These are phyloP conservation scores for Orientallactaga bullata DNA, from an alignment of 2,113 vertebrate genomes.

Conservation along the genomic window DNA sequence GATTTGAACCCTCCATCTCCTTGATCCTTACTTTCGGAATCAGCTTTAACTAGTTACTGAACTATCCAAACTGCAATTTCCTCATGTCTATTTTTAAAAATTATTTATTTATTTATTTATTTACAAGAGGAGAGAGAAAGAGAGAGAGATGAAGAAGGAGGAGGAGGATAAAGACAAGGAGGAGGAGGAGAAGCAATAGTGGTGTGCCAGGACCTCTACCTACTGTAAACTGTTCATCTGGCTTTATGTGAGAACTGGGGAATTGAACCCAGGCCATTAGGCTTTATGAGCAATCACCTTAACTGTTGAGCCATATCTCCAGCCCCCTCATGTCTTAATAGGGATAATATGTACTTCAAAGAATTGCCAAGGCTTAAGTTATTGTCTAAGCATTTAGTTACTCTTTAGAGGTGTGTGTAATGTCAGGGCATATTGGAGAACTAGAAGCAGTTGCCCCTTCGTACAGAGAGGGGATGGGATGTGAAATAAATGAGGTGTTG, in stretches of 20 bases:
- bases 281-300: too few relatives aligned
- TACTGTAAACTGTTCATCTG: too few relatives aligned
- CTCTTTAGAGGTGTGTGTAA: not conserved
- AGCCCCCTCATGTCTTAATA: not conserved
- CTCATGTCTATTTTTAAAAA: not conserved
- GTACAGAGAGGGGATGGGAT: not conserved
- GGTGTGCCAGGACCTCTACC: too few relatives aligned
- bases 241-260: too few relatives aligned
- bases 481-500: not conserved
- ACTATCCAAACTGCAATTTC: not conserved
- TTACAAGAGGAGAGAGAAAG: too few relatives aligned
- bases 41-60: not conserved
- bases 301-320: too few relatives aligned
- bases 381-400: not conserved
- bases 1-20: not conserved
- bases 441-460: not conserved
- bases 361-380: not conserved
- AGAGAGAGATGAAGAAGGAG: too few relatives aligned
- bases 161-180: too few relatives aligned
- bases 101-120: too few relatives aligned
- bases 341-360: not conserved
- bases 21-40: not conserved
- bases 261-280: too few relatives aligned
- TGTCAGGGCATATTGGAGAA: not conserved
- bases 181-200: too few relatives aligned